Evolutionary conservation across 92 coral and sea anemone genomes (phyloP), one percentile per base, ranked within the genome.

Genomic region (Heliopora coerulea): DNA sequence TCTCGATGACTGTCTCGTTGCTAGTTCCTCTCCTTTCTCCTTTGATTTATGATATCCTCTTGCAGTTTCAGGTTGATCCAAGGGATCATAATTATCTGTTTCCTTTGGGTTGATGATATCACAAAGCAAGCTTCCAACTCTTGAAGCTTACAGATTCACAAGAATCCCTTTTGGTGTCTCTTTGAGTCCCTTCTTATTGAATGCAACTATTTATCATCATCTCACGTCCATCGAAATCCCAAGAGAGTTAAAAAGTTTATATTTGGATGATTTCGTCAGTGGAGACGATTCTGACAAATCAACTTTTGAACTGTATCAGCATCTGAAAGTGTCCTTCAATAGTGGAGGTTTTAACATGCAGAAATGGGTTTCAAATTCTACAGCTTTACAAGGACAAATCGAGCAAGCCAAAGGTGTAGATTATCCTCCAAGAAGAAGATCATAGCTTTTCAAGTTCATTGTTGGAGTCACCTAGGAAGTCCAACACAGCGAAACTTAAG

Each of bases 261-360:
- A 58, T 58, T 68, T 78, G 27, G 82, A 78, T 21, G 75, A 65
- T 25, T 78, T 39, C 54, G 76, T 66, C 14, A 41, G 74, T n/a
- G 57, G 82, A 11, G 65, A 72, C 8, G 31, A 18, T 35, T 13
- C 26, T 40, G 62, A 49, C 59, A 48, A 32, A 18, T 48, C 52
- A 25, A 33, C 75, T 15, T 63, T 78, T 28, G 21, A 52, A 61
- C 48, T 44, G 74, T 65, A 40, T 65, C 49, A 74, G 76, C 54
- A 65, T 37, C 56, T 80, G 73, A 80, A 78, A 50, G 49, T 65
- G 8, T 65, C 49, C 3, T 78, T 78, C 59, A 40, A 27, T 20
- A 17, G 39, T 44, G 75, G 64, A 32, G 85, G 80, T 10, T 73
- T 81, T 74, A 81, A 73, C 41, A 81, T 81, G 85, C 78, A 80